These are phyloP conservation scores for Cardinalis cardinalis DNA, from an alignment of 2,113 vertebrate genomes.

Conservation along the genomic window DNA sequence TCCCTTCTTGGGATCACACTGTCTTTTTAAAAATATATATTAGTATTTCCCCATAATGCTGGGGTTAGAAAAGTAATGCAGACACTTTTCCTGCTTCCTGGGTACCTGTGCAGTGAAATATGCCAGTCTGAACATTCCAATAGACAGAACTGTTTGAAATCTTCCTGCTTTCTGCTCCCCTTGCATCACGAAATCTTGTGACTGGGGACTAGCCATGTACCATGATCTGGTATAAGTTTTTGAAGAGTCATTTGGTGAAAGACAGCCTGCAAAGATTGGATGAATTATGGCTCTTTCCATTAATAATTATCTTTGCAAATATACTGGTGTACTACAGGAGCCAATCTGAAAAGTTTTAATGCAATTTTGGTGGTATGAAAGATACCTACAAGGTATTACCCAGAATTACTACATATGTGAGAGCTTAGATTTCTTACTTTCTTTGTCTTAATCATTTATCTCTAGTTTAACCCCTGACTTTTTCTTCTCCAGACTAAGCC, in stretches of 20 bases:
- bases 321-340: neutral
- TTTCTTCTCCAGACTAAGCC: neutral
- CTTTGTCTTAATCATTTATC: neutral
- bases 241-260: neutral
- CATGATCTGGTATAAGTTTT: neutral
- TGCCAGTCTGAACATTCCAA: neutral
- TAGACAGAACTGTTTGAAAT: neutral
- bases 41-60: neutral
- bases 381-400: neutral
- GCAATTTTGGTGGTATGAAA: neutral
- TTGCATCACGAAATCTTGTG: neutral
- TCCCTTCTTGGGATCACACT: neutral
- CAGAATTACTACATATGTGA: neutral
- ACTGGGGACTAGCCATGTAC: neutral
- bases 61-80: neutral
- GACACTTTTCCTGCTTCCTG: neutral
- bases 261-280: neutral
- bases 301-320: neutral
- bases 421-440: neutral
- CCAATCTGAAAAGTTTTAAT: neutral
- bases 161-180: neutral
- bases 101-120: neutral
- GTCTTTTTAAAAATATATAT: neutral
- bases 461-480: neutral
- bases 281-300: neutral